Base-by-base conservation (phyloP, 2,113 vertebrate genomes). In the Lucifuga dentata region DNA sequence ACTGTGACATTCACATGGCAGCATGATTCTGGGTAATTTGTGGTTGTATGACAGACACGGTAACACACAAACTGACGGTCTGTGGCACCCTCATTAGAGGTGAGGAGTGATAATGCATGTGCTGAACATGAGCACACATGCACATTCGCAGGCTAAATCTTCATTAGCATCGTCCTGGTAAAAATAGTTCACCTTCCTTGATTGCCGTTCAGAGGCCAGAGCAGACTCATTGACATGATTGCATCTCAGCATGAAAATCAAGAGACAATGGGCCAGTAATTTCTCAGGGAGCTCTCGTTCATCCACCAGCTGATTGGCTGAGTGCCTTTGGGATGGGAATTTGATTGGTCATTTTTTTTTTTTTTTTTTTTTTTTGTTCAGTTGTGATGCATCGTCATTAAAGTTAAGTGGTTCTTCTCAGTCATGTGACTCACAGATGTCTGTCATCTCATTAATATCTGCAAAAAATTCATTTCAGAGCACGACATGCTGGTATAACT, bases 341-440 rank as follows among this genome's bases (percentile, higher is more conserved):
- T 81, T 81, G 80, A 88, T 85, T 80, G 81, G 79, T 68, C 75
- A 69, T 36, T 84, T n/a, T n/a, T n/a, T n/a, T n/a, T n/a, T n/a
- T n/a, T n/a, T n/a, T n/a, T n/a, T n/a, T n/a, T n/a, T n/a, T n/a
- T n/a, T n/a, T n/a, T 86, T 80, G 40, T 71, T 77, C 81, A 71
- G 64, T 83, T 50, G 23, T 66, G 41, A 24, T 60, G 43, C 24
- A 11, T 78, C 62, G n/a, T 13, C 17, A 46, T 53, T 53, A 13
- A 55, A 64, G 66, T 62, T 55, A 35, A 81, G 71, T 68, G 55
- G 21, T 57, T 52, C 29, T 35, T 43, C n/a, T 55, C 38, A 8
- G 29, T 41, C 17, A 45, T 52, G 32, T 26, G 51, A 40, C 50
- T 67, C 36, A 40, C 45, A 9, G 41, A 64, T 58, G 66, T 65